These are phyloP conservation scores for Deilephila elpenor DNA, from an alignment of 2,888 invertebrate genomes.

Conservation along the genomic window DNA sequence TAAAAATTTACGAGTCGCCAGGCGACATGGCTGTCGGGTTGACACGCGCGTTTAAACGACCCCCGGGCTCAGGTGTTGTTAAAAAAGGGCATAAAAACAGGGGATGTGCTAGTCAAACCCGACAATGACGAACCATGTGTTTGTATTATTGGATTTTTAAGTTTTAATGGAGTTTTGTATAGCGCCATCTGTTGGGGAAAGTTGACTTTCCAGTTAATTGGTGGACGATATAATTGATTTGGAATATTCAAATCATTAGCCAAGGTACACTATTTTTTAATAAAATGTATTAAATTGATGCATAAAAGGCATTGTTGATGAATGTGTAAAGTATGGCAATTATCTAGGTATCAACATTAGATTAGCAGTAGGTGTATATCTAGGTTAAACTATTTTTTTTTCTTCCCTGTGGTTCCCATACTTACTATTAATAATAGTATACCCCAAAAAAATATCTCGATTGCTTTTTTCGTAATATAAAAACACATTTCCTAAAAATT, in stretches of 20 bases:
- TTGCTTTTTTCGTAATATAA: not conserved
- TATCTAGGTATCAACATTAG: too few species aligned
- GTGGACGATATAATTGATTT: too few species aligned
- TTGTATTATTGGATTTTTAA: constrained; percentile 14
- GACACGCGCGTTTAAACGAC: constrained; percentile 43
- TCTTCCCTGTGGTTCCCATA: too few species aligned
- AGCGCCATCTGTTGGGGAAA: not conserved
- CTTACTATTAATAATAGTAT: too few species aligned
- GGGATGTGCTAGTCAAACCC: constrained; percentile 13
- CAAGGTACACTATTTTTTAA: too few species aligned
- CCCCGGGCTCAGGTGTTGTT: constrained; percentile 22
- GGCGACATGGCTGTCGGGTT: constrained; percentile 63
- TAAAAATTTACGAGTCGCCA: constrained; percentile 69
- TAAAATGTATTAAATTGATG: too few species aligned
- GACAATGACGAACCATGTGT: not conserved
- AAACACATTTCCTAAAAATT: not conserved
- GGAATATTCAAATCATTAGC: too few species aligned
- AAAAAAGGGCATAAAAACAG: constrained; percentile 14
- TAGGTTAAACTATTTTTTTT: too few species aligned
- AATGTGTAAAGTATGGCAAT: too few species aligned
- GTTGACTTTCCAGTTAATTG: not conserved
- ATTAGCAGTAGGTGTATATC: too few species aligned
- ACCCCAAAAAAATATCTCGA: too few species aligned
- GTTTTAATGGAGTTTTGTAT: not conserved
- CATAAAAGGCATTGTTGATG: too few species aligned